A percentile compares a stretch with the other conserved stretches of the same genome.
phyloP scores from a whole-genome alignment of 1,140 invertebrate genomes.

The Calosoma granatense region DNA sequence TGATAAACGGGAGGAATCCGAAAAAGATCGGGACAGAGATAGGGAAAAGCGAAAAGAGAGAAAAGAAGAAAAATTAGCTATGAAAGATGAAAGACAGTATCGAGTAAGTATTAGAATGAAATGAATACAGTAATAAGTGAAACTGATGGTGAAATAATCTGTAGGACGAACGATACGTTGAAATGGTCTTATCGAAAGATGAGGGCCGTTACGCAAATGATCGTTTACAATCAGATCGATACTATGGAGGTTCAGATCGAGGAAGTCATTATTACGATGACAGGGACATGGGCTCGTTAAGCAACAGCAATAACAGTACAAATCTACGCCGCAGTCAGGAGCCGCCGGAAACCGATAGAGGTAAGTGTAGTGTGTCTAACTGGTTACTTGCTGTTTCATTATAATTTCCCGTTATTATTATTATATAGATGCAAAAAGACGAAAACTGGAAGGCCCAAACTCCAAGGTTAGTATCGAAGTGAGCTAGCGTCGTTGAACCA shows the following conservation, averaged over 20 bases:
- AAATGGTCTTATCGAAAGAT: slow-evolving; percentile 31
- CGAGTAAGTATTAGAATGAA: slow-evolving; percentile 31
- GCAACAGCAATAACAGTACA: slow-evolving; percentile 20
- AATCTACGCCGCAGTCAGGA: slow-evolving; percentile 27
- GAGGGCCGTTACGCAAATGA: slow-evolving; percentile 27
- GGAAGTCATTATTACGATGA: slow-evolving; percentile 34
- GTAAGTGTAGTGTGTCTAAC: slow-evolving; percentile 18
- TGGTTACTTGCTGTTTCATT: not conserved
- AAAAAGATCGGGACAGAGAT: slow-evolving; percentile 32
- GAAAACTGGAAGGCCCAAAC: slow-evolving; percentile 62
- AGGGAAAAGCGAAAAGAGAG: slow-evolving; percentile 26
- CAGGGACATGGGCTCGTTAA: slow-evolving; percentile 22
- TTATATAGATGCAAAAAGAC: slow-evolving; percentile 64
- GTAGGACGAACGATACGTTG: slow-evolving; percentile 39
- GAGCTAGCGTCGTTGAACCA: slow-evolving; percentile 33
- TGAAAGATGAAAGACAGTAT: slow-evolving; percentile 39
- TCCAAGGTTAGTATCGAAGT: slow-evolving; percentile 66
- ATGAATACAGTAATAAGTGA: no score
- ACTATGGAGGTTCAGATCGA: slow-evolving; percentile 29
- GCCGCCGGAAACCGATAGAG: slow-evolving; percentile 30
- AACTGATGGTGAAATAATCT: slow-evolving; percentile 16
- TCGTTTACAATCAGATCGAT: slow-evolving; percentile 24
- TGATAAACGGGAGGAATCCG: slow-evolving; percentile 37
- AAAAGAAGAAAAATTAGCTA: slow-evolving; percentile 30
- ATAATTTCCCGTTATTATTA: not conserved